Percentiles rank a stretch among this genome's conserved stretches.
These are phyloP conservation scores for Antheraea pernyi DNA, from an alignment of 1,140 invertebrate genomes.

Conservation along the genomic window DNA sequence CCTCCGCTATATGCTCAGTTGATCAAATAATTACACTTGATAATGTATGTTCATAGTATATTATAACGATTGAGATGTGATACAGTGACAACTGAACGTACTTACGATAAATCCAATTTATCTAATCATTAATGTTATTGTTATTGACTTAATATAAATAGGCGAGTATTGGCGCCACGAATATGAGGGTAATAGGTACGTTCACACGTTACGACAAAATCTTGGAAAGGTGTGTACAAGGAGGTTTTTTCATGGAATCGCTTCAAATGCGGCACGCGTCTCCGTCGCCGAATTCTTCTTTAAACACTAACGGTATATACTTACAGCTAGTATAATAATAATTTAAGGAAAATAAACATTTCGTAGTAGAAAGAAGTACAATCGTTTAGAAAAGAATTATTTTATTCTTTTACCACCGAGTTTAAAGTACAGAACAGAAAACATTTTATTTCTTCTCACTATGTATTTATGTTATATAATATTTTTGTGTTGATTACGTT, in stretches of 20 bases:
- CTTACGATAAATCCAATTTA: slow-evolving; percentile 32
- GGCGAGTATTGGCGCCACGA: slow-evolving; percentile 47
- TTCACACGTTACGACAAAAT: slow-evolving; percentile 9
- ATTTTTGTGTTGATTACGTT: too few species aligned
- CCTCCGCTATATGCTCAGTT: not conserved
- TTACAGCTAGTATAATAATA: not conserved
- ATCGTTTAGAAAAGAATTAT: too few species aligned
- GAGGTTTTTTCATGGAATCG: slow-evolving; percentile 7
- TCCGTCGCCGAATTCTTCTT: slow-evolving; percentile 11
- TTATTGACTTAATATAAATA: slow-evolving; percentile 34
- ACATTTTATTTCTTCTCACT: too few species aligned
- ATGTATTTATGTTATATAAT: too few species aligned
- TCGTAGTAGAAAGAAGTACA: too few species aligned
- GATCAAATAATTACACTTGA: not conserved
- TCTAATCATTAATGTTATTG: slow-evolving; percentile 40
- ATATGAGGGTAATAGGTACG: slow-evolving; percentile 35
- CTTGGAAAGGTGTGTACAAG: slow-evolving; percentile 1
- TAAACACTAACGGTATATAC: slow-evolving; percentile 5
- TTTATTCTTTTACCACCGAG: too few species aligned
- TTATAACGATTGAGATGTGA: slow-evolving; percentile 7
- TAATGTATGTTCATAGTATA: not conserved
- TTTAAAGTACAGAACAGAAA: too few species aligned
- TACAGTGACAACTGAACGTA: slow-evolving; percentile 12
- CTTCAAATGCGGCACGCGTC: slow-evolving; percentile 3
- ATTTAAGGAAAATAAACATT: not conserved